A percentile compares a stretch with the other conserved stretches of the same genome.
These are phyloP conservation scores for Danio aesculapii DNA, from an alignment of 2,797 vertebrate species.

Conservation along the genomic window DNA sequence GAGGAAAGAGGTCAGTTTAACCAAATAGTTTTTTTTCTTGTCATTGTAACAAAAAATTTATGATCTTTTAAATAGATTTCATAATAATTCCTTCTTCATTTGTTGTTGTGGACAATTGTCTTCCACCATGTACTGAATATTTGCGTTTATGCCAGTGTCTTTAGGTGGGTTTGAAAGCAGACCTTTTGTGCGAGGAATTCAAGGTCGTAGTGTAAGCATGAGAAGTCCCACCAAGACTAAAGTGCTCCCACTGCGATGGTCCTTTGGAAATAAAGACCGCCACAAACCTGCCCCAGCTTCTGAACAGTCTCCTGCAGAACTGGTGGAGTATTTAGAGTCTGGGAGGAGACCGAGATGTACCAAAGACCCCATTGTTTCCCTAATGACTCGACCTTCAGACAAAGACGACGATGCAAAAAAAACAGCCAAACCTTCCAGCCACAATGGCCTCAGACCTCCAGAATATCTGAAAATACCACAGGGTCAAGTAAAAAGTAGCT, in stretches of 20 bases:
- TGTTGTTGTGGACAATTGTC: slow-evolving; percentile 23
- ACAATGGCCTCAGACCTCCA: slow-evolving; percentile 57
- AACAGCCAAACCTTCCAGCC: slow-evolving; percentile 59
- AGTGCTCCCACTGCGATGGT: slow-evolving; percentile 84
- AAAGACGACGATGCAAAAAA: slow-evolving; percentile 47
- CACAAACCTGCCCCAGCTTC: slow-evolving; percentile 62
- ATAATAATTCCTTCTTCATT: background rate
- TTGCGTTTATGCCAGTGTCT: slow-evolving; percentile 36
- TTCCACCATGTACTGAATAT: background rate
- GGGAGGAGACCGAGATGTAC: slow-evolving; percentile 86
- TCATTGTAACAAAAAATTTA: background rate
- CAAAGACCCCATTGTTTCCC: slow-evolving; percentile 80
- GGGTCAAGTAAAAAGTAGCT: slow-evolving; percentile 66
- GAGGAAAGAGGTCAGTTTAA: slow-evolving; percentile 79
- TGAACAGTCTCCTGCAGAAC: slow-evolving; percentile 72
- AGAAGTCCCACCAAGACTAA: slow-evolving; percentile 77
- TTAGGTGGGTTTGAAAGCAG: slow-evolving; percentile 81
- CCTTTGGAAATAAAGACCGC: slow-evolving; percentile 82
- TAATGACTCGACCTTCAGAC: slow-evolving; percentile 71
- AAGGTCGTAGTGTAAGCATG: slow-evolving; percentile 87
- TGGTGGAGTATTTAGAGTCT: slow-evolving; percentile 90
- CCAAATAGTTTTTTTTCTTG: background rate
- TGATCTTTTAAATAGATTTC: background rate
- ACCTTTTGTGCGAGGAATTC: slow-evolving; percentile 77
- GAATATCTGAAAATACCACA: slow-evolving; percentile 61